Conservation (phyloP, 1,140 invertebrate species). For the Drosophila athabasca region DNA sequence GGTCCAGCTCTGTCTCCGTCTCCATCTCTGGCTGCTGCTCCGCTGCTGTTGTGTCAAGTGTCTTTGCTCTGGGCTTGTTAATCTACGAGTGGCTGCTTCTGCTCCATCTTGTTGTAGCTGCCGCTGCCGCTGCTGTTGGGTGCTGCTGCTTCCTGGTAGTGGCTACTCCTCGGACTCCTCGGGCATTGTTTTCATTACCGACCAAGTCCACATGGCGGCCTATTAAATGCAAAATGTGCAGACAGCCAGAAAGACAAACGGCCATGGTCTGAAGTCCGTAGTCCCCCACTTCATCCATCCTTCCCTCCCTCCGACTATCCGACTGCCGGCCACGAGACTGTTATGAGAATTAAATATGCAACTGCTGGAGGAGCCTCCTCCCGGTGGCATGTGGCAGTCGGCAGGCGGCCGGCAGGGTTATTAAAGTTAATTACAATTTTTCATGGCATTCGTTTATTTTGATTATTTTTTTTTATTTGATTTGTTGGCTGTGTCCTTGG, state of each 20-base stretch:
- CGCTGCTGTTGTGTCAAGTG: constrained; percentile 44
- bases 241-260: constrained; percentile 75
- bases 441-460: constrained; percentile 67
- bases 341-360: constrained; percentile 78
- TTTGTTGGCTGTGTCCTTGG: constrained; percentile 65
- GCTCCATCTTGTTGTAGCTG: constrained; percentile 22
- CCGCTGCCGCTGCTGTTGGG: too few relatives aligned
- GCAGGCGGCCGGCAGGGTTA: constrained; percentile 47
- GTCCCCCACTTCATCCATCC: background rate
- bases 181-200: constrained; percentile 78
- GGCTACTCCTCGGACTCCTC: constrained; percentile 44
- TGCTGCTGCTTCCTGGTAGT: constrained; percentile 55
- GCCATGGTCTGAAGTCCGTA: constrained; percentile 11
- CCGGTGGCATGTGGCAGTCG: constrained; percentile 50
- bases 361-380: constrained; percentile 2
- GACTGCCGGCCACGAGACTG: constrained; percentile 33
- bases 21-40: background rate
- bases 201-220: constrained; percentile 73
- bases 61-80: constrained; percentile 74
- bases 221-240: constrained; percentile 81
- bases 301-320: background rate
- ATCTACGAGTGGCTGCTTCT: constrained; percentile 64
- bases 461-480: constrained; percentile 40
- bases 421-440: constrained; percentile 81
- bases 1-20: constrained; percentile 50